Evolutionary conservation across 2,113 vertebrate genomes (phyloP).

Genomic region (Cyanocitta stelleri): DNA sequence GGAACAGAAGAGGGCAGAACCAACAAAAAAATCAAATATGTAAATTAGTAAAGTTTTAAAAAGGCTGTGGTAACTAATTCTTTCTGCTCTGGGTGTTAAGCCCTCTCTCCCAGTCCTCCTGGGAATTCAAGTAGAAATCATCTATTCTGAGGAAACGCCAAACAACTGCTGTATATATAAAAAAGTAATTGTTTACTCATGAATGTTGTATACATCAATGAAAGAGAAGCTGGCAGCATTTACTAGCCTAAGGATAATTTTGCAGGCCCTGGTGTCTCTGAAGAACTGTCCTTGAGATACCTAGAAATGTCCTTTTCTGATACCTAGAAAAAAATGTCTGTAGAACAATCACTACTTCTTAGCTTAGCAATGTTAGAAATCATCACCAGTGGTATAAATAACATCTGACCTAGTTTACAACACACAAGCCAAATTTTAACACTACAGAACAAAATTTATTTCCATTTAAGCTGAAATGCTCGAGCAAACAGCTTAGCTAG

Average conservation of each 20-base stretch:
- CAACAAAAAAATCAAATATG: neutral
- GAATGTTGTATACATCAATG: neutral
- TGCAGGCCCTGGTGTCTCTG: conserved; percentile 1
- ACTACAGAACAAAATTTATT: neutral
- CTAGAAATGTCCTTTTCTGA: neutral
- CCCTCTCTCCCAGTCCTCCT: neutral
- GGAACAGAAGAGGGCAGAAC: neutral
- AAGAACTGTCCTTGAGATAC: neutral
- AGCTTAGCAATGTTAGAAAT: conserved; percentile 37
- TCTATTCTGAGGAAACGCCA: neutral
- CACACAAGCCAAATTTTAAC: neutral
- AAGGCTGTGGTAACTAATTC: neutral
- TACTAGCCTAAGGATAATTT: neutral
- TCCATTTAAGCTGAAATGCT: neutral
- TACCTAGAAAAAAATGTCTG: neutral
- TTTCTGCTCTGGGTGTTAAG: neutral
- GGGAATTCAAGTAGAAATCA: neutral
- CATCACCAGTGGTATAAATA: conserved; percentile 33
- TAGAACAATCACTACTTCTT: neutral
- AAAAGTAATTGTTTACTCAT: neutral
- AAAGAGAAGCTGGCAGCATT: neutral
- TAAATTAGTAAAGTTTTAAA: neutral
- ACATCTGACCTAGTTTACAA: neutral
- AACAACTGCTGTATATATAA: neutral
- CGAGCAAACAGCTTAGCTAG: neutral